Evolutionary conservation across 2,113 vertebrate genomes (phyloP).

Genomic region (Atrichornis clamosus): DNA sequence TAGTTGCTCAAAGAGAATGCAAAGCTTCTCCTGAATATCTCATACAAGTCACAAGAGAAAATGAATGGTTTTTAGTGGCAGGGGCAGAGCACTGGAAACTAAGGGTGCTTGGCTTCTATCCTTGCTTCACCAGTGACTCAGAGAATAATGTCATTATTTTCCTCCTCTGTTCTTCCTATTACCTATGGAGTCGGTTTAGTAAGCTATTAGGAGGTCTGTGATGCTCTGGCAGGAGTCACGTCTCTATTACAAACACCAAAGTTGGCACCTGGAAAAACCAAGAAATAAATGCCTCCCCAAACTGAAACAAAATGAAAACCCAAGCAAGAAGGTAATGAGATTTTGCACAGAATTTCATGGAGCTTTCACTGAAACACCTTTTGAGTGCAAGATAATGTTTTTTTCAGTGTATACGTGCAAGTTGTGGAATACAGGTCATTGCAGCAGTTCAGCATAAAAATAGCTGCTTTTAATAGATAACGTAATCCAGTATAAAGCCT

Average conservation of each 20-base stretch:
- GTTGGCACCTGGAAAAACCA: neutral
- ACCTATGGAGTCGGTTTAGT: neutral
- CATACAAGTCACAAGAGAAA: neutral
- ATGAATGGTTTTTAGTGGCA: neutral
- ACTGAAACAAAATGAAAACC: neutral
- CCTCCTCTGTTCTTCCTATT: neutral
- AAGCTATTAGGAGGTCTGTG: neutral
- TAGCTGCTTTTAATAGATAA: constrained; percentile 52
- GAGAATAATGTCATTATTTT: neutral
- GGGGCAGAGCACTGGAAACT: neutral
- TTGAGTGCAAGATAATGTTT: neutral
- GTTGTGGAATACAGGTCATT: constrained; percentile 36
- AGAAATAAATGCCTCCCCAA: neutral
- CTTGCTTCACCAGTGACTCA: neutral
- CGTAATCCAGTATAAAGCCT: neutral
- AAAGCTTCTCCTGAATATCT: neutral
- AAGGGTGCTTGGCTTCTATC: neutral
- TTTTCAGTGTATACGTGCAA: neutral
- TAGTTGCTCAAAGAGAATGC: neutral
- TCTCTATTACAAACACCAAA: neutral
- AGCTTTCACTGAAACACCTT: constrained; percentile 14
- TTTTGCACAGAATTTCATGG: constrained; percentile 13
- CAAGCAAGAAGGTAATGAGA: constrained; percentile 9
- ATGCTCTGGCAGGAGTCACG: neutral
- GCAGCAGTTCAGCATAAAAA: constrained; percentile 38